phyloP scores from a whole-genome alignment of 1,140 invertebrate genomes.

The Listronotus oregonensis region DNA sequence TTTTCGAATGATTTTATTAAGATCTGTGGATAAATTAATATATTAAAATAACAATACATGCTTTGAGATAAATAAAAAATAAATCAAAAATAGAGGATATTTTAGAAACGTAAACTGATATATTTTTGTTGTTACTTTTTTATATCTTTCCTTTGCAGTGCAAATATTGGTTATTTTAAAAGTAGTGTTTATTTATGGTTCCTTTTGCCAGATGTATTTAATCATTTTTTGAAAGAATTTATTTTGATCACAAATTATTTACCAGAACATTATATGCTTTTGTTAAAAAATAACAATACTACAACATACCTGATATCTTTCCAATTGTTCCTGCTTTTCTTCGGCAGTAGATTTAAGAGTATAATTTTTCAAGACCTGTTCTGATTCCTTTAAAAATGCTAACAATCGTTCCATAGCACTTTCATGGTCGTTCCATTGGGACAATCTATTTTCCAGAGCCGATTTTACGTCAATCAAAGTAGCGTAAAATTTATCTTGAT shows the following conservation, averaged over 20 bases:
- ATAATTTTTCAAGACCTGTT: conserved; percentile 86
- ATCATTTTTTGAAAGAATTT: too few species aligned
- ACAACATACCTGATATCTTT: conserved; percentile 82
- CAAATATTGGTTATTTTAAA: too few species aligned
- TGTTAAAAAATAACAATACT: too few species aligned
- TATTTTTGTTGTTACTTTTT: background rate
- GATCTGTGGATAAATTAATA: conserved; percentile 62
- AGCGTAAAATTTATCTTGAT: conserved; percentile 81
- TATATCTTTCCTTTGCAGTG: too few species aligned
- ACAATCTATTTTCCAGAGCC: conserved; percentile 80
- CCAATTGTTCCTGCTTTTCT: conserved; percentile 88
- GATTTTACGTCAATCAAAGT: conserved; percentile 76
- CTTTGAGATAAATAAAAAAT: too few species aligned
- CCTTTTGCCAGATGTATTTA: too few species aligned
- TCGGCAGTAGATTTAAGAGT: conserved; percentile 80
- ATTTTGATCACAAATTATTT: too few species aligned
- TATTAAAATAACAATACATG: conserved; percentile 16
- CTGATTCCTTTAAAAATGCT: conserved; percentile 84
- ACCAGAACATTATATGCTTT: too few species aligned
- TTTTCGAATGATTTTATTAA: conserved; percentile 75
- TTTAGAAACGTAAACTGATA: background rate
- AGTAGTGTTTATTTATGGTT: too few species aligned
- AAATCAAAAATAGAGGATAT: too few species aligned
- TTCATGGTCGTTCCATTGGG: conserved; percentile 92
- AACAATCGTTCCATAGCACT: conserved; percentile 81